A percentile compares a stretch with the other conserved stretches of the same genome.
These are phyloP conservation scores for Tautogolabrus adspersus DNA, from an alignment of 2,113 vertebrate genomes.

Conservation along the genomic window DNA sequence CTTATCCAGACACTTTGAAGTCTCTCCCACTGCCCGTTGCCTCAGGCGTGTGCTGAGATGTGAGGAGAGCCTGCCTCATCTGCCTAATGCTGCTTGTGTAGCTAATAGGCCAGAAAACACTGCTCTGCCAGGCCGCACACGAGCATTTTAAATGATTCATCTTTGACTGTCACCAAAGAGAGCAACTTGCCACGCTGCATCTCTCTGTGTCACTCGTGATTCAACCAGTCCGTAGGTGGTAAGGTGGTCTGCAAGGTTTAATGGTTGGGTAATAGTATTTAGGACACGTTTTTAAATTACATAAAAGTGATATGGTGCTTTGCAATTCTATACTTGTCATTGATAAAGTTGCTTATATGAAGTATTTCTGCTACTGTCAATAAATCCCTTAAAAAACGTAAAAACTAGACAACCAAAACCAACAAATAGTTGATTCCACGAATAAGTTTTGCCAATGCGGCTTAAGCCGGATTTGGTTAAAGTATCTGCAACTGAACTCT, in stretches of 20 bases:
- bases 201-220: slow-evolving; percentile 60
- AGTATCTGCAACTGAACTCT: too few relatives aligned
- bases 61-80: slow-evolving; percentile 73
- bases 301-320: not conserved
- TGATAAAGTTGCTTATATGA: not conserved
- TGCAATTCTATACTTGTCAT: not conserved
- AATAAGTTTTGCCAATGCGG: too few relatives aligned
- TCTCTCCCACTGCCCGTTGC: slow-evolving; percentile 67
- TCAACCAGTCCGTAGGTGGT: slow-evolving; percentile 48
- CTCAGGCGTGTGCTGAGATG: slow-evolving; percentile 71
- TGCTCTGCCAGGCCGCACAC: slow-evolving; percentile 67
- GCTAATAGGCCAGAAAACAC: slow-evolving; percentile 82
- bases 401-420: too few relatives aligned
- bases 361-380: not conserved
- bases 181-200: slow-evolving; percentile 46
- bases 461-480: too few relatives aligned
- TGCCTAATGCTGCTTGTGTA: slow-evolving; percentile 83
- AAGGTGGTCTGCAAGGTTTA: slow-evolving; percentile 45
- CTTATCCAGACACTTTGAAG: slow-evolving; percentile 71
- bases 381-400: not conserved
- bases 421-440: too few relatives aligned
- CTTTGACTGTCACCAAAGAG: slow-evolving; percentile 66
- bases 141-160: slow-evolving; percentile 76
- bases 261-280: not conserved
- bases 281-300: not conserved